Evolutionary conservation across 2,888 invertebrate genomes (phyloP), one percentile per base, ranked within the genome.

Genomic region (Meliscaeva auricollis): DNA sequence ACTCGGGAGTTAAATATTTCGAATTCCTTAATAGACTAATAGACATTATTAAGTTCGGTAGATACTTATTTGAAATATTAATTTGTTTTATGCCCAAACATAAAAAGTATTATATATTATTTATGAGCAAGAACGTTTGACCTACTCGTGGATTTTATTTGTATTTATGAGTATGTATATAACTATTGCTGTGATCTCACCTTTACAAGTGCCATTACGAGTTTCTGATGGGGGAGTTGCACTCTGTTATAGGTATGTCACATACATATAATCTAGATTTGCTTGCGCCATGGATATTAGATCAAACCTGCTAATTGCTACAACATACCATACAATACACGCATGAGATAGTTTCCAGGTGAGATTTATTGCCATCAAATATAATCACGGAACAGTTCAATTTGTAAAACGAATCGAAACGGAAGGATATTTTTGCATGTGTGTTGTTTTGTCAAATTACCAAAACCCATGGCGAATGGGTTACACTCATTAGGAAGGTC

Each of bases 271-370:
- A 70, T 66, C 52, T 72, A 60, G 26, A 75, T 75, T 75, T 75
- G 70, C 84, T 84, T 84, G 84, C 80, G 80, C 75, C 84, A 80
- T 80, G 72, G 76, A 75, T 79, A 79, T 84, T 84, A 79, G 79
- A 79, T 80, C 72, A 73, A 85, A 79, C 38, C 80, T 76, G 80
- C 76, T 85, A 85, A 85, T 85, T 85, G 84, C 83, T 56, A 58
- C 70, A 22, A 50, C 35, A 52, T 68, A 35, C 32, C 50, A 50
- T 58, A 52, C 80, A 75, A 75, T 60, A 76, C 76, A 85, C 80
- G 80, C 91, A 91, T 91, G 91, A 89, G 91, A 91, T 88, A 89
- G 81, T 83, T 72, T 88, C 80, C 91, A 91, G 91, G 91, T 91
- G 91, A 89, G 89, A 90, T 91, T 91, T 90, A 91, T 91, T 89